Conservation (phyloP, 2,888 invertebrate genomes). For the Xylocampa areola region DNA sequence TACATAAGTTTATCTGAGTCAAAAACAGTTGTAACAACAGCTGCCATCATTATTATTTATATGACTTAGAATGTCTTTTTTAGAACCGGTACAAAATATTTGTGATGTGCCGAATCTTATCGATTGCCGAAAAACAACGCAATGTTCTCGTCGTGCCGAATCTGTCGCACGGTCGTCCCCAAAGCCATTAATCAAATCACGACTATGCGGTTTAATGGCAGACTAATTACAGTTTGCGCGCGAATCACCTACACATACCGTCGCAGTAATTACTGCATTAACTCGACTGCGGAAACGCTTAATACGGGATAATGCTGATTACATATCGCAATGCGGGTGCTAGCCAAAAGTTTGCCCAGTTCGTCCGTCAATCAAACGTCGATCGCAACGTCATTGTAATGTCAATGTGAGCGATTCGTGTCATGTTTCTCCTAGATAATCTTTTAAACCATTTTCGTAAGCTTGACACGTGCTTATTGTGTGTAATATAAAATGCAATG, state of each 20-base stretch:
- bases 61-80: conserved; percentile 22
- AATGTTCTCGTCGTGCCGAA: conserved; percentile 56
- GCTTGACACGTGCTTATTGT: conserved; percentile 12
- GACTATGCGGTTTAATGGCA: conserved; percentile 83
- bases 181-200: conserved; percentile 85
- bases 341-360: conserved; percentile 68
- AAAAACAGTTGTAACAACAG: conserved; percentile 43
- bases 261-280: conserved; percentile 76
- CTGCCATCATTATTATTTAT: conserved; percentile 37
- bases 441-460: conserved; percentile 27
- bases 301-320: conserved; percentile 75
- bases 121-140: conserved; percentile 74
- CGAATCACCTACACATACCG: conserved; percentile 74
- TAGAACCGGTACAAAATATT: conserved; percentile 33
- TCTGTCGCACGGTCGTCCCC: conserved; percentile 63
- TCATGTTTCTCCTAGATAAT: conserved; percentile 25
- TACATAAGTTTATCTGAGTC: conserved; percentile 22
- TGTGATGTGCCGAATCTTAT: conserved; percentile 61
- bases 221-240: conserved; percentile 85
- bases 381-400: conserved; percentile 62
- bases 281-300: conserved; percentile 72
- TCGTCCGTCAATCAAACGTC: conserved; percentile 71
- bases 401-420: conserved; percentile 49
- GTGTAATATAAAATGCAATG: too few species aligned
- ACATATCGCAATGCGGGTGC: conserved; percentile 75